Conservation (phyloP, 2,888 invertebrate species). For the Luperina testacea region DNA sequence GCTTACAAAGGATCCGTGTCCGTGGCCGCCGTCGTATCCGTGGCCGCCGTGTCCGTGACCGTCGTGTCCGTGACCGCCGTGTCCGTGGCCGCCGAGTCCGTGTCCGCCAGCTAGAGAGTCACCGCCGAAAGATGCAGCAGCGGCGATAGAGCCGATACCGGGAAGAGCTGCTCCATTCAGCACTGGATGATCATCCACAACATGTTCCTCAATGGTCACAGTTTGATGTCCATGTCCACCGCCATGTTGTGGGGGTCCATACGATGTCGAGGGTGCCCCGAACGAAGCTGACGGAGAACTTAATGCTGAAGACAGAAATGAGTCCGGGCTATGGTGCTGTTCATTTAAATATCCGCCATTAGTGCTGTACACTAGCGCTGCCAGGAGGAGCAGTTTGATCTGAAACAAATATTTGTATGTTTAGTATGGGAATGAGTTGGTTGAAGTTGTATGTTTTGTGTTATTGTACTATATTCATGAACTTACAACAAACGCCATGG, state of each 20-base stretch:
- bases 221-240: not conserved
- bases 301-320: slow-evolving; percentile 80
- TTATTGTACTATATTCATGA: slow-evolving; percentile 49
- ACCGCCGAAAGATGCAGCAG: slow-evolving; percentile 22
- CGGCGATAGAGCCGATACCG: slow-evolving; percentile 52
- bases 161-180: slow-evolving; percentile 59
- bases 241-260: slow-evolving; percentile 77
- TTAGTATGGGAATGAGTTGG: slow-evolving; percentile 36
- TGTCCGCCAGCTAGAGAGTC: slow-evolving; percentile 35
- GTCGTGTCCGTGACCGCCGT: not conserved
- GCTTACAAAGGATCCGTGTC: too few relatives aligned
- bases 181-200: slow-evolving; percentile 64
- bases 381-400: slow-evolving; percentile 82
- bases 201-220: slow-evolving; percentile 58
- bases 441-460: not conserved
- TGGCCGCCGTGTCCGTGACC: not conserved
- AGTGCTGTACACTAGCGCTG: slow-evolving; percentile 80
- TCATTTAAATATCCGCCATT: slow-evolving; percentile 79
- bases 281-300: slow-evolving; percentile 83
- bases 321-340: slow-evolving; percentile 77
- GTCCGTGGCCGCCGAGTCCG: not conserved
- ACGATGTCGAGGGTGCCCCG: slow-evolving; percentile 80
- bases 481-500: slow-evolving; percentile 90
- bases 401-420: slow-evolving; percentile 75
- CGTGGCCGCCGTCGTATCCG: too few relatives aligned